Evolutionary conservation across 2,113 vertebrate species (phyloP).

Genomic region (Piaya cayana): DNA sequence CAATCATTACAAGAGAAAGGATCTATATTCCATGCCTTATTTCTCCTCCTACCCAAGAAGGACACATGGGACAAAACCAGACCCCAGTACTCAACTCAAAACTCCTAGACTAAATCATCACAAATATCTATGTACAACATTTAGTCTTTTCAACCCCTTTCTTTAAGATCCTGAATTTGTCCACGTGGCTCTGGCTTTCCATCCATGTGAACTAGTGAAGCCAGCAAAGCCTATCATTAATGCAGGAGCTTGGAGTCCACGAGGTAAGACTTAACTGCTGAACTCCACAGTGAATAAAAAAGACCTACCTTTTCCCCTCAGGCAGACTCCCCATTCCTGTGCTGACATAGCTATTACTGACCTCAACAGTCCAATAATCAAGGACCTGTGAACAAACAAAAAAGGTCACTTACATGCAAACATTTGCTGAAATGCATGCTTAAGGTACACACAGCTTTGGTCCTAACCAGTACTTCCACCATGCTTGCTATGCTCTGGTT

Average conservation of each 20-base stretch:
- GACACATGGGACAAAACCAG: neutral
- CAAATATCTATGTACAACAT: neutral
- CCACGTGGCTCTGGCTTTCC: neutral
- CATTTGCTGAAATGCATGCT: neutral
- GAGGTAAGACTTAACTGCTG: neutral
- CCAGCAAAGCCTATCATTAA: slow-evolving; percentile 20
- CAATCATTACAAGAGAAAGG: slow-evolving; percentile 4
- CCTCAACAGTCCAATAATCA: slow-evolving; percentile 61
- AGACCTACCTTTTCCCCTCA: slow-evolving; percentile 23
- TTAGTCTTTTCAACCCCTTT: neutral
- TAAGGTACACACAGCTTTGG: neutral
- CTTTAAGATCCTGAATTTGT: neutral
- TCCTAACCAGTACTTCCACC: neutral
- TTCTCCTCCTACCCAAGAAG: neutral
- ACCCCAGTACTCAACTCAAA: neutral
- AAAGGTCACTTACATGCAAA: neutral
- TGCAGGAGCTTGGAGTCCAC: slow-evolving; percentile 12
- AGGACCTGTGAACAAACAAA: slow-evolving; percentile 39
- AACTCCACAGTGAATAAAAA: slow-evolving; percentile 32
- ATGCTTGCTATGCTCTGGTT: neutral
- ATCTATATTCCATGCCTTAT: neutral
- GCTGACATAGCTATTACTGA: slow-evolving; percentile 62
- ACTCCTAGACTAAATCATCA: neutral
- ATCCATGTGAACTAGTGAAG: neutral
- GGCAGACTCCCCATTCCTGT: slow-evolving; percentile 47